These are phyloP conservation scores for Tenthredo livida DNA, from an alignment of 2,888 invertebrate species.

Conservation along the genomic window DNA sequence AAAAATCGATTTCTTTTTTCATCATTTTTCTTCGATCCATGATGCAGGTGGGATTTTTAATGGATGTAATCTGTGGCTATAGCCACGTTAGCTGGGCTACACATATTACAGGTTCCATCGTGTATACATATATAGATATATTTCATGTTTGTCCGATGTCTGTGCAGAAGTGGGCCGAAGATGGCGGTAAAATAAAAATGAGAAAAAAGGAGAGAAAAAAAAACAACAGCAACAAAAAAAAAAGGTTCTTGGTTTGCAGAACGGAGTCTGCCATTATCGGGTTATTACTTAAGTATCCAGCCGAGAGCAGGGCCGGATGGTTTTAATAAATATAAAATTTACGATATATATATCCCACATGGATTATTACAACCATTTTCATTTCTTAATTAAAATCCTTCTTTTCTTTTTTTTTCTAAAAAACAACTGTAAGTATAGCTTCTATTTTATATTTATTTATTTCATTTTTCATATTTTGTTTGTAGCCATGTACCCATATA, in stretches of 20 bases:
- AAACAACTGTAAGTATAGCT: too few relatives aligned
- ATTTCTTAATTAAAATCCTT: not conserved
- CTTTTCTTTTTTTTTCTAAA: too few relatives aligned
- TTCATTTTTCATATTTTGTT: too few relatives aligned
- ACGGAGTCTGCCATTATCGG: constrained; percentile 70
- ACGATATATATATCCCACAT: too few relatives aligned
- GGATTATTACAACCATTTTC: not conserved
- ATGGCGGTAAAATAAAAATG: not conserved
- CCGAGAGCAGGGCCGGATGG: constrained; percentile 62
- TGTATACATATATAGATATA: not conserved
- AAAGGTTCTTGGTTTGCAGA: constrained; percentile 62
- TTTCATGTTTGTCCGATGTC: constrained; percentile 23
- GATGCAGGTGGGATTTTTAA: constrained; percentile 39
- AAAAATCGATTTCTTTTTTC: not conserved
- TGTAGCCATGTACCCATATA: not conserved
- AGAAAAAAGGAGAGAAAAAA: not conserved
- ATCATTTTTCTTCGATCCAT: not conserved
- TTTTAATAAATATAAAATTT: not conserved
- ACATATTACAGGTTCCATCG: not conserved
- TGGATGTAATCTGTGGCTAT: constrained; percentile 15
- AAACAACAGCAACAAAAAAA: too few relatives aligned
- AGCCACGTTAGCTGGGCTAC: constrained; percentile 12
- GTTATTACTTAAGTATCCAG: constrained; percentile 76
- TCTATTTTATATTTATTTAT: too few relatives aligned
- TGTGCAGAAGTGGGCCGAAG: constrained; percentile 27